phyloP scores from a whole-genome alignment of 2,888 invertebrate species.

The Tiphia femorata region DNA sequence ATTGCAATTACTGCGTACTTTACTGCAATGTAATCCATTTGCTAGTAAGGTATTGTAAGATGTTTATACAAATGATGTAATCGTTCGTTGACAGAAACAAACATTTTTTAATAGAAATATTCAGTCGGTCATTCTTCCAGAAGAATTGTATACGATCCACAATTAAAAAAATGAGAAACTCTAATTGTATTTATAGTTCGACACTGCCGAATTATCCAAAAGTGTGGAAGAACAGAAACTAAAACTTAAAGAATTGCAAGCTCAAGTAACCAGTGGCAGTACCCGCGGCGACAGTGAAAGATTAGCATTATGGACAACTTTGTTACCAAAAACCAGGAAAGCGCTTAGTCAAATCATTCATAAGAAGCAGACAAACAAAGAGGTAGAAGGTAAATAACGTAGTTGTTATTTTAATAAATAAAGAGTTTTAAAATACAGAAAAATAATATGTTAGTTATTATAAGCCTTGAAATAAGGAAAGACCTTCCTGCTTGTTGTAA shows the following conservation, averaged over 20 bases:
- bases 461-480: neutral
- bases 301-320: constrained; percentile 54
- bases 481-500: no score
- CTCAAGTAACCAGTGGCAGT: constrained; percentile 47
- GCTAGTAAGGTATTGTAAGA: constrained; percentile 77
- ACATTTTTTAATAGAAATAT: no score
- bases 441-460: neutral
- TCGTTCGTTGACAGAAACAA: no score
- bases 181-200: constrained; percentile 61
- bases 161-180: no score
- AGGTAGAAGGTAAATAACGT: neutral
- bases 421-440: constrained; percentile 25
- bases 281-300: constrained; percentile 55
- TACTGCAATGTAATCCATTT: constrained; percentile 89
- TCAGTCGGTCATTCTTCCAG: neutral
- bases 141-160: constrained; percentile 2
- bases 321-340: constrained; percentile 53
- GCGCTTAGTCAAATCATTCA: constrained; percentile 48
- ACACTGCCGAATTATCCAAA: constrained; percentile 72
- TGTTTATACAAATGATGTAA: neutral
- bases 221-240: constrained; percentile 74
- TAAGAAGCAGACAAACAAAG: no score
- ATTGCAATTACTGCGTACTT: constrained; percentile 80
- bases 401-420: no score
- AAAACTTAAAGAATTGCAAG: constrained; percentile 72